Percentiles rank a stretch among this genome's conserved stretches.
These are phyloP conservation scores for Propithecus perrieri DNA, from an alignment of 2,797 vertebrate species.

Conservation along the genomic window DNA sequence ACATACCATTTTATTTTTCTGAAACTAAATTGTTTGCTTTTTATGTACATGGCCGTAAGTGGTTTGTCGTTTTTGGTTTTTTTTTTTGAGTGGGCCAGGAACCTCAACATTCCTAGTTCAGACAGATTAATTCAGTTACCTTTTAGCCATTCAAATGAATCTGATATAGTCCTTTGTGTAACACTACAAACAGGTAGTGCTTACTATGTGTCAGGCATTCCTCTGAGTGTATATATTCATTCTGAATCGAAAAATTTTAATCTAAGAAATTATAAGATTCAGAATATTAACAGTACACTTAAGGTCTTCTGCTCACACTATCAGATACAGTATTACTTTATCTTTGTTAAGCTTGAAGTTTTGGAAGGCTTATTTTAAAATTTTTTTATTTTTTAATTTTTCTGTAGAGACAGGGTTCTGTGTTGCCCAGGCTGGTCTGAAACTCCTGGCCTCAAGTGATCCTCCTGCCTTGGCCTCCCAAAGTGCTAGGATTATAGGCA, in stretches of 20 bases:
- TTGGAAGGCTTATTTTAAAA: background rate
- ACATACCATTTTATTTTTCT: background rate
- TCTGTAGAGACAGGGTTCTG: background rate
- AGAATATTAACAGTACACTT: background rate
- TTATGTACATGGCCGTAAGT: background rate
- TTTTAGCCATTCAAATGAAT: background rate
- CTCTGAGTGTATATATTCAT: background rate
- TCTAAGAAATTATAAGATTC: background rate
- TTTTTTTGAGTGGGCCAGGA: background rate
- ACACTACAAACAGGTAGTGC: background rate
- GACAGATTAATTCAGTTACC: background rate
- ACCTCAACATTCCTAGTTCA: background rate
- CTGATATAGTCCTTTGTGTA: background rate
- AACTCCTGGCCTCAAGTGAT: background rate
- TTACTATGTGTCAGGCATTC: background rate
- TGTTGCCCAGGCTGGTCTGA: background rate
- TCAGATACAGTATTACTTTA: background rate
- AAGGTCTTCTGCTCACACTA: background rate
- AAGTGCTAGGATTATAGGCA: background rate
- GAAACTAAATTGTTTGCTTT: background rate
- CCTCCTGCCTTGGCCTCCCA: background rate
- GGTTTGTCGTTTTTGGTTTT: background rate
- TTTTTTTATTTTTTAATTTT: background rate
- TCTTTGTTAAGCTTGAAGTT: constrained; percentile 36
- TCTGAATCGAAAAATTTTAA: background rate